A percentile compares a stretch with the other conserved stretches of the same genome.
Evolutionary conservation across 1,140 invertebrate genomes (phyloP).

Genomic region (Sinella curviseta): DNA sequence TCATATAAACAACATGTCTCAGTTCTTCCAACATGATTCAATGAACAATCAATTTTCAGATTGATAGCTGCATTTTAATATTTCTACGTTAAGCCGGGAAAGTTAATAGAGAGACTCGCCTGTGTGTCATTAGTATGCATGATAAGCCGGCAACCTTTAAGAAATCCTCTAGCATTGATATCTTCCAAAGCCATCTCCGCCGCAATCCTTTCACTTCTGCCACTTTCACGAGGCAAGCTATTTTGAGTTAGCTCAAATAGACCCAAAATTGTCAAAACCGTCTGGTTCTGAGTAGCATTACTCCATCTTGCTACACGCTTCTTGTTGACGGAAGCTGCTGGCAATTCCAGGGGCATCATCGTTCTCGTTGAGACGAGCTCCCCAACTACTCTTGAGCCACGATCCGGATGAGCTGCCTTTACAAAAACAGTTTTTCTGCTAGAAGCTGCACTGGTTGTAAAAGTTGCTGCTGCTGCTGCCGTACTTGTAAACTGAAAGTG

Average conservation of each 20-base stretch:
- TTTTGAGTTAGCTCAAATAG: conserved; percentile 42
- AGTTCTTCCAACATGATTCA: no score
- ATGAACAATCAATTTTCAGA: no score
- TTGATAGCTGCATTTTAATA: no score
- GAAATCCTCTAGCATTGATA: conserved; percentile 53
- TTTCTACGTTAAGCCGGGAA: no score
- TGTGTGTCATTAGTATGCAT: conserved; percentile 78
- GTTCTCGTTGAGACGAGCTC: not conserved
- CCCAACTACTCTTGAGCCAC: no score
- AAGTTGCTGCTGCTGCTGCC: no score
- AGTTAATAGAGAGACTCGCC: no score
- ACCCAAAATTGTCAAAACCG: conserved; percentile 40
- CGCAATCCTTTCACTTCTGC: conserved; percentile 43
- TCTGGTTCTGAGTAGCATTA: conserved; percentile 4
- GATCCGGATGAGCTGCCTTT: not conserved
- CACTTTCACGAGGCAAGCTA: conserved; percentile 19
- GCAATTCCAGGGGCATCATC: not conserved
- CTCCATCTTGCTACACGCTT: not conserved
- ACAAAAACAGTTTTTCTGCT: not conserved
- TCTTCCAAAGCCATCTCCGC: conserved; percentile 45
- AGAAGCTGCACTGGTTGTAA: no score
- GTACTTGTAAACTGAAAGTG: not conserved
- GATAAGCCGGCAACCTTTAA: conserved; percentile 70
- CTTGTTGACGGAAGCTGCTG: not conserved
- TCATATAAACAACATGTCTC: no score